Conservation (phyloP, 2,797 vertebrate genomes). For the Sebastes wilsoni region DNA sequence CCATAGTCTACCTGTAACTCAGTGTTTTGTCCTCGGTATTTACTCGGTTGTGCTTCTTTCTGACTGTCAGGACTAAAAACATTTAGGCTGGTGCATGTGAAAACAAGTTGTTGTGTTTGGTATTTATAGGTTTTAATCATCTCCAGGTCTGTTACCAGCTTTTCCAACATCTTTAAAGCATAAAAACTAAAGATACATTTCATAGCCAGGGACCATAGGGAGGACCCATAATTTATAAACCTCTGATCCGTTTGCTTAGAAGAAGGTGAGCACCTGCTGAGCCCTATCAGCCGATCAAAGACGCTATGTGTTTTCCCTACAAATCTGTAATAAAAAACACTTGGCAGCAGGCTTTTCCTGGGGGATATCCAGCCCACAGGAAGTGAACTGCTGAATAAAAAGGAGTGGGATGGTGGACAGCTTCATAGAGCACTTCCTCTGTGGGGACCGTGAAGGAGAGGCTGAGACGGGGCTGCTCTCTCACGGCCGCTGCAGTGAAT, state of each 20-base stretch:
- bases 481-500: not conserved
- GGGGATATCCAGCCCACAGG: constrained; percentile 33
- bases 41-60: not conserved
- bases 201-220: not conserved
- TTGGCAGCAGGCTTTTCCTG: constrained; percentile 7
- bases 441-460: constrained; percentile 21
- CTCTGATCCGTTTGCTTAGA: not conserved
- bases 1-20: no score
- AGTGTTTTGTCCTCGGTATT: not conserved
- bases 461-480: constrained; percentile 6
- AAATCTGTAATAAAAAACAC: constrained; percentile 20
- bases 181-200: not conserved
- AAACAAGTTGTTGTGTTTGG: not conserved
- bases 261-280: not conserved
- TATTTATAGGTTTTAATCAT: not conserved
- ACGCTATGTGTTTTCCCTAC: constrained; percentile 2
- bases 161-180: not conserved
- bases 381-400: constrained; percentile 37
- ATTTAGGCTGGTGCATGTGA: not conserved
- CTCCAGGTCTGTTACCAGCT: not conserved
- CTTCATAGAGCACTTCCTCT: constrained; percentile 39
- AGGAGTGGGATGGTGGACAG: constrained; percentile 26
- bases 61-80: not conserved
- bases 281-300: constrained; percentile 4
- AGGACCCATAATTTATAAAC: not conserved